phyloP scores from a whole-genome alignment of 1,140 invertebrate species.

The Drosophila subpulchrella region DNA sequence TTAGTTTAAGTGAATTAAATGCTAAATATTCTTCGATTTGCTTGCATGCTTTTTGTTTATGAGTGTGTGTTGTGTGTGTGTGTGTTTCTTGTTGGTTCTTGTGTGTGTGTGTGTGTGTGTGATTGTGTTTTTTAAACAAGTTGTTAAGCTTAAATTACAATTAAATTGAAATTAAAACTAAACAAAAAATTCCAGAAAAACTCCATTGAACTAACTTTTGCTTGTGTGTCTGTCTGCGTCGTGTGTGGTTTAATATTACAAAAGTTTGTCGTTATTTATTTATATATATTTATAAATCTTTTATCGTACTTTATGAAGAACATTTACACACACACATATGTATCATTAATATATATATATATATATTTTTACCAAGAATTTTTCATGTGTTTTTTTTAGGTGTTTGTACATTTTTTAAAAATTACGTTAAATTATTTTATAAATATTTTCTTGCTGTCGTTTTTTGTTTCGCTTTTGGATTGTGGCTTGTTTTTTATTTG shows the following conservation, averaged over 20 bases:
- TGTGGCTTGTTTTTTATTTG: slow-evolving; percentile 62
- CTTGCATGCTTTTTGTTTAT: slow-evolving; percentile 31
- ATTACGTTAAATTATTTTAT: slow-evolving; percentile 51
- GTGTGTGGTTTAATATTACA: slow-evolving; percentile 43
- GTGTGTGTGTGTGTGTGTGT: slow-evolving; percentile 5
- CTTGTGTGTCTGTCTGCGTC: slow-evolving; percentile 14
- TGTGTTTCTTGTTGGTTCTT: slow-evolving; percentile 1
- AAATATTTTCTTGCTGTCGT: slow-evolving; percentile 39
- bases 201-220: slow-evolving; percentile 56
- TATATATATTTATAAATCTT: slow-evolving; percentile 46
- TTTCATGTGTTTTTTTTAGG: slow-evolving; percentile 32
- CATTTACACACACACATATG: slow-evolving; percentile 52
- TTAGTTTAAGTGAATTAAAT: slow-evolving; percentile 62
- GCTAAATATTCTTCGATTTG: slow-evolving; percentile 58
- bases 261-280: slow-evolving; percentile 32
- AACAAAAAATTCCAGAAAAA: slow-evolving; percentile 70
- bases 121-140: slow-evolving; percentile 73
- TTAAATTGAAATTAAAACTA: slow-evolving; percentile 79
- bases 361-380: slow-evolving; percentile 37
- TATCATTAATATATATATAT: slow-evolving; percentile 43
- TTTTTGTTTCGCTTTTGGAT: slow-evolving; percentile 56
- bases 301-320: slow-evolving; percentile 52
- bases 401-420: slow-evolving; percentile 49
- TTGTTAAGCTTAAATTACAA: slow-evolving; percentile 69
- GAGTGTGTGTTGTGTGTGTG: slow-evolving; percentile 35